Evolutionary conservation across 23 tunicate species (phyloP), one percentile per base, ranked within the genome.

Genomic region (Botrylloides violaceus): DNA sequence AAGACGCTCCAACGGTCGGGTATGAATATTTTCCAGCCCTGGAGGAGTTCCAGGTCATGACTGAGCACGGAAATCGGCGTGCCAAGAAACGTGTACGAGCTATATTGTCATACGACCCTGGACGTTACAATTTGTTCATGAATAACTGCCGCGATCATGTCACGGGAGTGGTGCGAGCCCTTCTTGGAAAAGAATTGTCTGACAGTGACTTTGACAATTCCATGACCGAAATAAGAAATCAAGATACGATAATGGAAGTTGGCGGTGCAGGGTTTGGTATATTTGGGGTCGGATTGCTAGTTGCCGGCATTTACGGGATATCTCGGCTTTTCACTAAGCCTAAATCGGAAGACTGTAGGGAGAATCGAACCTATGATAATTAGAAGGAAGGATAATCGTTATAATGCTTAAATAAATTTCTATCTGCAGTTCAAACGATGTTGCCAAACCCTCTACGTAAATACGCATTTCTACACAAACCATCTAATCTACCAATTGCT

Each of bases 101-200:
- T 7, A 68, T 68, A 4, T 37, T 68, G 35, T 68, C 58, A 20
- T 68, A 43, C 47, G 29, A 37, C 26, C 59, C 74, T 4, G 58
- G 58, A 24, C 19, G 0, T 36, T 68, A 68, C 58, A 68, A 43
- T 36, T 37, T 68, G 7, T 2, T 37, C 37, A 1, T 23, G 20
- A 68, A 43, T 36, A 68, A 68, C 26, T 68, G 74, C 37, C 56
- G 74, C 0, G 58, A 68, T 43, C 58, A 68, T 43, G 74, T 68
- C 49, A 43, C 26, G 0, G 1, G 37, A 19, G 74, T 68, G 0
- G 58, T 37, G 4, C 0, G 37, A 37, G 22, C 0, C 21, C 6
- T 68, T 2, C 29, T 43, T 36, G 74, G 74, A 4, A 39, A 39
- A 1, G 37, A 9, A 18, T 28, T 37, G 25, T 32, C 20, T 5